Conservation (phyloP, 2,888 invertebrate genomes). For the Candidula unifasciata region DNA sequence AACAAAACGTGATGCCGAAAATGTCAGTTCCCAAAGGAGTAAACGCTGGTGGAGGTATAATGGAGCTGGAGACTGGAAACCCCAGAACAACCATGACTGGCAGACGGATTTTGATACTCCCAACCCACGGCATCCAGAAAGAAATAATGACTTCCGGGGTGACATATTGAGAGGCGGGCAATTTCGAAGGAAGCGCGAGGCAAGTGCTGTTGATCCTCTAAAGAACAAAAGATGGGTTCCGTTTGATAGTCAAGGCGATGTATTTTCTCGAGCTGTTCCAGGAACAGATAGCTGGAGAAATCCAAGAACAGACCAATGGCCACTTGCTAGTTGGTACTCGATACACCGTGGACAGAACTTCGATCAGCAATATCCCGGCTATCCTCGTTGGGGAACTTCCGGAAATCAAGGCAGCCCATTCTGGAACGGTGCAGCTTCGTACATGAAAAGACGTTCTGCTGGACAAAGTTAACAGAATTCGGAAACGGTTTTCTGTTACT, state of each 20-base stretch:
- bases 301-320: not conserved
- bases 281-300: not conserved
- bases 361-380: not conserved
- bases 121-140: not conserved
- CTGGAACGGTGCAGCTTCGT: not conserved
- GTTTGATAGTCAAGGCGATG: not conserved
- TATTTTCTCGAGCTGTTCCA: too few species aligned
- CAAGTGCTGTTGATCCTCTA: not conserved
- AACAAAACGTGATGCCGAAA: not conserved
- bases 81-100: not conserved
- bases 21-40: not conserved
- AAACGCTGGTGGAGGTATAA: conserved; percentile 27
- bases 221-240: conserved; percentile 10
- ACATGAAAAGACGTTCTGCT: not conserved
- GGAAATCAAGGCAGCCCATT: not conserved
- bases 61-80: not conserved
- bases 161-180: not conserved
- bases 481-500: not conserved
- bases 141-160: not conserved
- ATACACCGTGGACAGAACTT: not conserved
- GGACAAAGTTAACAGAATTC: not conserved
- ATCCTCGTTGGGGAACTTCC: not conserved
- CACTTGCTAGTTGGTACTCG: not conserved
- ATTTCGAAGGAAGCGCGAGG: not conserved
- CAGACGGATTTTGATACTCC: not conserved